These are phyloP conservation scores for Eulemur macaco DNA, from an alignment of 2,113 vertebrate species.

Conservation along the genomic window DNA sequence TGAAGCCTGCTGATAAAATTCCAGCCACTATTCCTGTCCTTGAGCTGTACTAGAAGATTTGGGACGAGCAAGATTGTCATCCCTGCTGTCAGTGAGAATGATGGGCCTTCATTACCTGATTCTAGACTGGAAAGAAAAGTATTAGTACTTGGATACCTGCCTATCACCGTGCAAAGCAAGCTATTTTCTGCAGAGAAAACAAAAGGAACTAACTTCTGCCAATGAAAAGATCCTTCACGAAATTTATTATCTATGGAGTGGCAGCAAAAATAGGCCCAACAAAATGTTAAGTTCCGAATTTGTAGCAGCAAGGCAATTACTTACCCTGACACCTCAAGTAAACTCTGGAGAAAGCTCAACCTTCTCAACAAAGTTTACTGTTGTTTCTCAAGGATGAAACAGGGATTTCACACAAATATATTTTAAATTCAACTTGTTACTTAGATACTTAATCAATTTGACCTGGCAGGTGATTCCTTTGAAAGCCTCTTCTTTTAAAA, in stretches of 20 bases:
- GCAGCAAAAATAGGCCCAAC: slow-evolving; percentile 60
- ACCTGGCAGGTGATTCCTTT: neutral
- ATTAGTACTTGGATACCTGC: slow-evolving; percentile 48
- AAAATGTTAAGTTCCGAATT: slow-evolving; percentile 58
- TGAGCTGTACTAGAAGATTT: slow-evolving; percentile 41
- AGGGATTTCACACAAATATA: neutral
- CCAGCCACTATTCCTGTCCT: slow-evolving; percentile 25
- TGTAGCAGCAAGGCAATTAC: slow-evolving; percentile 28
- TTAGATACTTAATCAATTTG: slow-evolving; percentile 51
- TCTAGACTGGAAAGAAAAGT: slow-evolving; percentile 52
- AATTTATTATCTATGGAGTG: slow-evolving; percentile 60
- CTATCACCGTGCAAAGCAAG: slow-evolving; percentile 56
- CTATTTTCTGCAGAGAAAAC: slow-evolving; percentile 66
- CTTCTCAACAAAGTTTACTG: slow-evolving; percentile 18
- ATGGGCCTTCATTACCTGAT: slow-evolving; percentile 62
- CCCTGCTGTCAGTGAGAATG: slow-evolving; percentile 55
- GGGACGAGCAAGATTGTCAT: slow-evolving; percentile 9
- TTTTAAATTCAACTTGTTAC: neutral
- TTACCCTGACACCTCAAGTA: slow-evolving; percentile 41
- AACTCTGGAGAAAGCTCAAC: slow-evolving; percentile 22
- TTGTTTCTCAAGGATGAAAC: neutral
- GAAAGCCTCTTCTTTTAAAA: neutral
- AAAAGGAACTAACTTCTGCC: slow-evolving; percentile 51
- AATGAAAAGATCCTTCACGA: slow-evolving; percentile 52
- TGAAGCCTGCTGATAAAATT: slow-evolving; percentile 45